These are phyloP conservation scores for Semicossyphus pulcher DNA, from an alignment of 2,113 vertebrate genomes.

Conservation along the genomic window DNA sequence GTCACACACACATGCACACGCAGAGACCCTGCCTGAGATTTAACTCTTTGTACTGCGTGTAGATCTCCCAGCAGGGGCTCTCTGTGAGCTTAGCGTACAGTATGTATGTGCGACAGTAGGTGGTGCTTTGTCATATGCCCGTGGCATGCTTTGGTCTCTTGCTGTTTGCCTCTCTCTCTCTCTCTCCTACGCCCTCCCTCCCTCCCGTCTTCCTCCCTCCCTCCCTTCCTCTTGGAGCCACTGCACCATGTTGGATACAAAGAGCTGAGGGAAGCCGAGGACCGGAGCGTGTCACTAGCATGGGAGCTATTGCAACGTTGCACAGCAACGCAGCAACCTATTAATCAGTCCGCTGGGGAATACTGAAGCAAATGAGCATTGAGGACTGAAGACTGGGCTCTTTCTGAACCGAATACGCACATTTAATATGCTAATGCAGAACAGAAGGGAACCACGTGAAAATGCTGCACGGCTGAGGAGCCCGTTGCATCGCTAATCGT, in stretches of 20 bases:
- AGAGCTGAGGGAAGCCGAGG: conserved; percentile 72
- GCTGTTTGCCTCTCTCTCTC: conserved; percentile 32
- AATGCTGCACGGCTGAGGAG: conserved; percentile 46
- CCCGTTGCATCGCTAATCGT: conserved; percentile 52
- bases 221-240: conserved; percentile 61
- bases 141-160: conserved; percentile 54
- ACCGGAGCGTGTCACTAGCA: conserved; percentile 73
- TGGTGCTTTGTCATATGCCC: conserved; percentile 65
- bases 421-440: conserved; percentile 56
- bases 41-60: conserved; percentile 24
- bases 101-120: conserved; percentile 57
- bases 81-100: conserved; percentile 20
- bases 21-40: conserved; percentile 46
- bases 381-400: conserved; percentile 20
- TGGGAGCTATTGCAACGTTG: conserved; percentile 67
- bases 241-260: conserved; percentile 84
- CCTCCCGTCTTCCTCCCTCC: conserved; percentile 29
- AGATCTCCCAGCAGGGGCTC: conserved; percentile 4
- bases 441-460: conserved; percentile 50
- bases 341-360: conserved; percentile 57
- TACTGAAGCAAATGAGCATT: conserved; percentile 23
- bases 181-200: conserved; percentile 13
- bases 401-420: conserved; percentile 21
- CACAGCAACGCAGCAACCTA: conserved; percentile 58
- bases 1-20: conserved; percentile 12